Conservation (phyloP, 2,113 vertebrate genomes). For the Ctenodactylus gundi region DNA sequence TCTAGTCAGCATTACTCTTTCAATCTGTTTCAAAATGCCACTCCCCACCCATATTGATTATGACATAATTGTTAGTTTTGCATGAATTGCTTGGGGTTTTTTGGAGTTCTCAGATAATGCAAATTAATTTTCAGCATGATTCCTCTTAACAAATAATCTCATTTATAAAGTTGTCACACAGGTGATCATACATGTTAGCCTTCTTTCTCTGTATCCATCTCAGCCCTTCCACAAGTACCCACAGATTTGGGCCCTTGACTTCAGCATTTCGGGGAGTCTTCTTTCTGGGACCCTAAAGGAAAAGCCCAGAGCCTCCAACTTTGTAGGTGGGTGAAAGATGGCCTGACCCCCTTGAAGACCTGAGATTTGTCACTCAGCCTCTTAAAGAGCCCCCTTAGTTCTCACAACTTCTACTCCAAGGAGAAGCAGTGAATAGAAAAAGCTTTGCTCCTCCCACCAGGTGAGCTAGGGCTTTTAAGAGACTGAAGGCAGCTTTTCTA, state of each 20-base stretch:
- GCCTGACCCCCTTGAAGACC: not conserved
- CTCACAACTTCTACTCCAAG: fast-evolving
- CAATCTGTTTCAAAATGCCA: not conserved
- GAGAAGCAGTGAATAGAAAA: not conserved
- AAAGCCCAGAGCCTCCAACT: not conserved
- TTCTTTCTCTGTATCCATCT: not conserved
- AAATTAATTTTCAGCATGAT: not conserved
- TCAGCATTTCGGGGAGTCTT: not conserved
- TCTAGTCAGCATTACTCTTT: not conserved
- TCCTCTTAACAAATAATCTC: not conserved
- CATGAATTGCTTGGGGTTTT: not conserved
- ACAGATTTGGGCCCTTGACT: not conserved
- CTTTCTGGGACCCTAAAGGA: not conserved
- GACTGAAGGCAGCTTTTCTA: not conserved
- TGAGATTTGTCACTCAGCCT: not conserved
- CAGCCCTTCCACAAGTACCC: fast-evolving
- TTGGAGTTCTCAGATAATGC: not conserved
- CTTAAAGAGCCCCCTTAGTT: not conserved
- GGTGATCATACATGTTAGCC: not conserved
- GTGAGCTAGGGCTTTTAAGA: not conserved
- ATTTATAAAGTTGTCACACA: not conserved
- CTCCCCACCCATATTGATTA: not conserved
- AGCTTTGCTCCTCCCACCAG: not conserved
- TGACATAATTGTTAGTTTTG: not conserved
- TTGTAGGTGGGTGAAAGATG: not conserved